Conservation (phyloP, 2,797 vertebrate species). For the Eidolon dupreanum region DNA sequence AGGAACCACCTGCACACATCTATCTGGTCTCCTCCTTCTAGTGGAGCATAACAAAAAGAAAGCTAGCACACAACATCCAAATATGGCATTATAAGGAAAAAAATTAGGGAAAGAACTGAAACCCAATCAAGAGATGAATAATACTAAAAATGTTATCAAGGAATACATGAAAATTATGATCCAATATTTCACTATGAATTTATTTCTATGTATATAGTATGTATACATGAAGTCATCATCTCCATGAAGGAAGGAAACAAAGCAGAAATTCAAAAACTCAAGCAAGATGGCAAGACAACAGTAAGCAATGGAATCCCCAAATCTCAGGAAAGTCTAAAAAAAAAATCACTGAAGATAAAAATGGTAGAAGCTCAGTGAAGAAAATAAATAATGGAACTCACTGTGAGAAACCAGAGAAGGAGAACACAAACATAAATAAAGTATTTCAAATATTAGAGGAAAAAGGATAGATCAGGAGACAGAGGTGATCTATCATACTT, state of each 20-base stretch:
- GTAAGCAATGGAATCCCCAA: background rate
- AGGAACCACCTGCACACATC: background rate
- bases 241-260: background rate
- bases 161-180: background rate
- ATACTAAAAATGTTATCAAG: background rate
- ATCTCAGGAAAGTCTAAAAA: background rate
- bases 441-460: background rate
- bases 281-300: background rate
- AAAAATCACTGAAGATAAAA: background rate
- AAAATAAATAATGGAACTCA: background rate
- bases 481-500: background rate
- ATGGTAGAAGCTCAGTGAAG: background rate
- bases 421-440: background rate
- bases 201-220: background rate
- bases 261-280: background rate
- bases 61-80: background rate
- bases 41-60: background rate
- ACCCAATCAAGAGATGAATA: background rate
- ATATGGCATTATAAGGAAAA: background rate
- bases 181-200: background rate
- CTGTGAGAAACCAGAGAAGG: background rate
- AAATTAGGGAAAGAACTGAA: background rate
- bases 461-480: background rate
- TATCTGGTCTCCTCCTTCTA: background rate
- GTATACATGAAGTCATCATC: background rate